Evolutionary conservation across 1,140 invertebrate species (phyloP).

Genomic region (Ruditapes philippinarum): DNA sequence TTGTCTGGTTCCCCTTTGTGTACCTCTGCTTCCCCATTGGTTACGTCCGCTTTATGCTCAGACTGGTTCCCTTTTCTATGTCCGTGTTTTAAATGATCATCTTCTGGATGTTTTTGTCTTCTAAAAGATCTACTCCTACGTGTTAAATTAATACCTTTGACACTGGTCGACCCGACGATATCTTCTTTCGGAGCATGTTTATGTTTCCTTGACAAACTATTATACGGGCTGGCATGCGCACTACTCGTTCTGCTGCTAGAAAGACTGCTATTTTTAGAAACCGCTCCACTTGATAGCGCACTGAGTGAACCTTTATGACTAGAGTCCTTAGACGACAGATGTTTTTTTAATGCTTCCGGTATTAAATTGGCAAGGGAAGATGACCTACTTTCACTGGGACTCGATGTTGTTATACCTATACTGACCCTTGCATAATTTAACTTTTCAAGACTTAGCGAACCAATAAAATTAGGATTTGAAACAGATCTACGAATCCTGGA

Average conservation of each 20-base stretch:
- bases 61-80: not conserved
- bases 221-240: slow-evolving; percentile 66
- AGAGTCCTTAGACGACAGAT: slow-evolving; percentile 59
- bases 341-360: slow-evolving; percentile 59
- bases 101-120: slow-evolving; percentile 65
- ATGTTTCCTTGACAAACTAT: slow-evolving; percentile 70
- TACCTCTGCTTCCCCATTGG: not conserved
- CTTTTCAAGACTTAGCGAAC: slow-evolving; percentile 79
- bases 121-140: slow-evolving; percentile 79
- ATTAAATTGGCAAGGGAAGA: slow-evolving; percentile 78
- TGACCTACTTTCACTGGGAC: slow-evolving; percentile 36
- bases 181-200: slow-evolving; percentile 54
- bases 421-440: slow-evolving; percentile 66
- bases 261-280: slow-evolving; percentile 50
- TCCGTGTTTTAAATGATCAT: not conserved
- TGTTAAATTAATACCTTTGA: slow-evolving; percentile 79
- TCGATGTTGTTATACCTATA: slow-evolving; percentile 56
- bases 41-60: not conserved
- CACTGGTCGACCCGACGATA: slow-evolving; percentile 63
- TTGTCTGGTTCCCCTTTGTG: not conserved
- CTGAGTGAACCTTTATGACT: slow-evolving; percentile 55
- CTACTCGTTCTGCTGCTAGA: slow-evolving; percentile 53
- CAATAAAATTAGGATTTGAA: slow-evolving; percentile 84
- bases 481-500: slow-evolving; percentile 78
- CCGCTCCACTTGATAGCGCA: slow-evolving; percentile 52